phyloP scores from a whole-genome alignment of 2,888 invertebrate species.

The Horisme vitalbata region DNA sequence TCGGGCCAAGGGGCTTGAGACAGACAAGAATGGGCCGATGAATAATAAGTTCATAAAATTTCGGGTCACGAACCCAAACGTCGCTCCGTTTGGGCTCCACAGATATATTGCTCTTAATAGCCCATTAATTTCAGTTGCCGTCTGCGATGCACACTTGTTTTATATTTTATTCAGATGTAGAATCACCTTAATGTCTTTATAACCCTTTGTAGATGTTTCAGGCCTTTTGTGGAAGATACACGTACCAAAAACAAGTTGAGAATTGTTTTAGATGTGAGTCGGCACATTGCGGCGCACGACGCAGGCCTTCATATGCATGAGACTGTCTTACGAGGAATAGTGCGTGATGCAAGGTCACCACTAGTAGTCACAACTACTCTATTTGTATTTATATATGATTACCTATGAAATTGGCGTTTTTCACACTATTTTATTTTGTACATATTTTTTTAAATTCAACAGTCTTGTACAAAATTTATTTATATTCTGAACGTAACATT shows the following conservation, averaged over 20 bases:
- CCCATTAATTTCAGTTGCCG: constrained; percentile 37
- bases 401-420: no score
- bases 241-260: constrained; percentile 24
- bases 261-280: constrained; percentile 16
- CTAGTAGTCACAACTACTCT: no score
- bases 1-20: no score
- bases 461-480: no score
- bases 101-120: constrained; percentile 35
- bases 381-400: no score
- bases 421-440: no score
- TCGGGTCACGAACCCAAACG: constrained; percentile 40
- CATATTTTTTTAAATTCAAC: no score
- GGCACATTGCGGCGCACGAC: background rate
- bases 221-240: constrained; percentile 3
- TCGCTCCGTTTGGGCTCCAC: constrained; percentile 24
- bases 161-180: constrained; percentile 31
- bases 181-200: constrained; percentile 26
- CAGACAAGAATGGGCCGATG: constrained; percentile 15
- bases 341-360: no score
- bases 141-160: constrained; percentile 22
- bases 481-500: no score
- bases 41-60: constrained; percentile 36
- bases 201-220: constrained; percentile 24
- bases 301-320: no score
- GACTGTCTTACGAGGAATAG: no score